phyloP scores from a whole-genome alignment of 53 echinoderm and acorn worm species.

The Echinometra lucunter region DNA sequence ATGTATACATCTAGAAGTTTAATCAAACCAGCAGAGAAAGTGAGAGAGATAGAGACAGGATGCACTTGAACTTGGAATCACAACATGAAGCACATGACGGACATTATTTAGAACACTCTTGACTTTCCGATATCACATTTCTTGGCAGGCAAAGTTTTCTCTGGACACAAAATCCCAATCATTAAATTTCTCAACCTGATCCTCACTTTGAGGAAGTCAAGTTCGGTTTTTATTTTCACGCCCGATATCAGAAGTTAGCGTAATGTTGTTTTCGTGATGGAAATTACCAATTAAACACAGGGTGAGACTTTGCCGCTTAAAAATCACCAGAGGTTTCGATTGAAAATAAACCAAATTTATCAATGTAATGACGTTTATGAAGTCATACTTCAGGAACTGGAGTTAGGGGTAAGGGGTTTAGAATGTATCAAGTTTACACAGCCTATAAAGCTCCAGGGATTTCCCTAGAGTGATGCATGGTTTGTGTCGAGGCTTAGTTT shows the following conservation, averaged over 20 bases:
- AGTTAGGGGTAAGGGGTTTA: background rate
- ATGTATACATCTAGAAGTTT: background rate
- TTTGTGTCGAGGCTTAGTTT: background rate
- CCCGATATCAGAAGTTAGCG: background rate
- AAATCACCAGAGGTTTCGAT: background rate
- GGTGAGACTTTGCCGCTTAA: background rate
- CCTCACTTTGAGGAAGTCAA: constrained; percentile 33
- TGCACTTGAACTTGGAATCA: background rate
- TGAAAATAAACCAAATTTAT: constrained; percentile 24
- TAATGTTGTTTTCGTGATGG: constrained; percentile 33
- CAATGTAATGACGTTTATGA: constrained; percentile 3
- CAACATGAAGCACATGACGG: constrained; percentile 11
- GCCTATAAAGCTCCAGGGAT: constrained; percentile 26
- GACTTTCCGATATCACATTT: background rate
- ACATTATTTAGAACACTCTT: constrained; percentile 3
- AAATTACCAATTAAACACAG: constrained; percentile 22
- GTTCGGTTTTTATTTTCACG: constrained; percentile 21
- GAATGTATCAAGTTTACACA: background rate
- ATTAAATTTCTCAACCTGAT: background rate
- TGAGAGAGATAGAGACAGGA: background rate
- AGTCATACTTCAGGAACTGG: background rate
- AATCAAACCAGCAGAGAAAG: background rate
- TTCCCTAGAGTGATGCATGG: background rate
- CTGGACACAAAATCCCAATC: constrained; percentile 42
- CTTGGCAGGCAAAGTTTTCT: background rate